phyloP scores from a whole-genome alignment of 1,140 invertebrate species.

The Samia ricini region DNA sequence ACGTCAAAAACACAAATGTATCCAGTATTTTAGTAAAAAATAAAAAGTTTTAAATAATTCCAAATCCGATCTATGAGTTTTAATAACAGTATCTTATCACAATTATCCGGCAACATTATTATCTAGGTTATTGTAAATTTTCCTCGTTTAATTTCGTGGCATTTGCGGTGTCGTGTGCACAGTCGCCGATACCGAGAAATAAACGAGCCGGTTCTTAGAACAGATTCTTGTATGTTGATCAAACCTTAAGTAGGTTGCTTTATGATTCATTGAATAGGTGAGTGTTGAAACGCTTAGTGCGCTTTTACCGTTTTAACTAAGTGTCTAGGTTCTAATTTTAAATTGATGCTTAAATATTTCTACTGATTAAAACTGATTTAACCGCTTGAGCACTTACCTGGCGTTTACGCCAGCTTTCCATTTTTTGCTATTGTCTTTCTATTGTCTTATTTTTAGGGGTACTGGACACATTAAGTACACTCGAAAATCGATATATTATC shows the following conservation, averaged over 20 bases:
- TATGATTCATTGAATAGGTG: constrained; percentile 2
- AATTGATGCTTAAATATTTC: background rate
- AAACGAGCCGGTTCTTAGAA: background rate
- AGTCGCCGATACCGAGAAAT: background rate
- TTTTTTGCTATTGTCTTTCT: no score
- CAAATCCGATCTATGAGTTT: no score
- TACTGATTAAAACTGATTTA: no score
- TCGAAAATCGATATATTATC: no score
- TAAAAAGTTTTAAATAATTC: no score
- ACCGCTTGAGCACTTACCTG: no score
- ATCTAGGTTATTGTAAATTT: constrained; percentile 5
- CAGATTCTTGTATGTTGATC: constrained; percentile 2
- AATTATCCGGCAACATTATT: background rate
- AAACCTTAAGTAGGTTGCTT: constrained; percentile 7
- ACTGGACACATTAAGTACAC: no score
- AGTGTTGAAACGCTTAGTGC: background rate
- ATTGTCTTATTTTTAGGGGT: no score
- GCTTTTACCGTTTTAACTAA: background rate
- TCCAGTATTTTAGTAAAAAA: no score
- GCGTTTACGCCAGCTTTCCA: no score
- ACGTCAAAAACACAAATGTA: no score
- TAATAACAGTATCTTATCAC: background rate
- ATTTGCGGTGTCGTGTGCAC: background rate
- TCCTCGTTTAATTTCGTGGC: background rate
- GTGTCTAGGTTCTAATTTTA: background rate